Evolutionary conservation across 2,113 vertebrate species (phyloP).

Genomic region (Gracilinanus agilis): DNA sequence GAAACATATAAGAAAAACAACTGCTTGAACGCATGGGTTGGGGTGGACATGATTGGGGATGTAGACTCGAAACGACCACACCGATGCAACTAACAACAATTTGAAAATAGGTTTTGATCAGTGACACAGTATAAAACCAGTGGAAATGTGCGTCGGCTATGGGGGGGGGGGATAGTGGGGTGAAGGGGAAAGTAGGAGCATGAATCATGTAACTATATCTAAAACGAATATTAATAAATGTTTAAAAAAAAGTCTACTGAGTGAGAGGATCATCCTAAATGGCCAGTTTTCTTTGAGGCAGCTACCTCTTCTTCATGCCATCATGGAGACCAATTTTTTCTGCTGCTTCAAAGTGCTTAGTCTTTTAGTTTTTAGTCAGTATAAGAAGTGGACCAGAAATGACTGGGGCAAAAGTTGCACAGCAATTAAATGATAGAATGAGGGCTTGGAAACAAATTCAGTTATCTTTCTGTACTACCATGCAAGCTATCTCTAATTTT

Average conservation of each 20-base stretch:
- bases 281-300: background rate
- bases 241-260: background rate
- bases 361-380: background rate
- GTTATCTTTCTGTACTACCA: background rate
- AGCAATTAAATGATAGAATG: background rate
- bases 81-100: too few species aligned
- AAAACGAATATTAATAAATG: too few species aligned
- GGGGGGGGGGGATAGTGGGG: too few species aligned
- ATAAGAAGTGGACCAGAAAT: background rate
- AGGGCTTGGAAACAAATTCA: background rate
- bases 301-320: background rate
- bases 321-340: background rate
- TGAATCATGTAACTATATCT: too few species aligned
- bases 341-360: background rate
- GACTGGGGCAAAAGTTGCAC: background rate
- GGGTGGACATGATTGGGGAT: too few species aligned
- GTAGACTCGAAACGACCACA: too few species aligned
- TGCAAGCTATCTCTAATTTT: background rate
- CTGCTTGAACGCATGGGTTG: too few species aligned
- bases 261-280: background rate
- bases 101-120: too few species aligned
- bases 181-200: too few species aligned
- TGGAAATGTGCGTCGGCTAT: too few species aligned
- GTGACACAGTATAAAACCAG: too few species aligned
- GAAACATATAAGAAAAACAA: too few species aligned